Percentiles rank a stretch among this genome's conserved stretches.
These are phyloP conservation scores for Siniperca chuatsi DNA, from an alignment of 2,113 vertebrate genomes.

Conservation along the genomic window DNA sequence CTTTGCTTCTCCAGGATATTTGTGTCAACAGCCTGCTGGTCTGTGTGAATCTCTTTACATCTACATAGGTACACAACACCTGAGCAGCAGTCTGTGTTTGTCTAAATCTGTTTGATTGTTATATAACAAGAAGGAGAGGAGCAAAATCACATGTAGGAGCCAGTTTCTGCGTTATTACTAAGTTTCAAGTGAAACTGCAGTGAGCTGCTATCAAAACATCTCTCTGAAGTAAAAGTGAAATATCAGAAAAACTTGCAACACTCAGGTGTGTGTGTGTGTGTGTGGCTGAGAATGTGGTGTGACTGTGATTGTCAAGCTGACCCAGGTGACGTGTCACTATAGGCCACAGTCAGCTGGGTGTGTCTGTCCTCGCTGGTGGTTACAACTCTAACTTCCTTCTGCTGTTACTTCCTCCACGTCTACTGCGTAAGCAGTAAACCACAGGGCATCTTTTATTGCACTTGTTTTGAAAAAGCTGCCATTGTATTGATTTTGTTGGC, in stretches of 20 bases:
- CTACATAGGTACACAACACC: constrained; percentile 1
- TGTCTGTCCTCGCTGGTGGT: constrained; percentile 11
- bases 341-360: constrained; percentile 24
- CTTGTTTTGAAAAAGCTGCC: constrained; percentile 3
- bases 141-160: not conserved
- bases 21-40: not conserved
- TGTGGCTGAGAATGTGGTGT: not conserved
- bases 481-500: constrained; percentile 36
- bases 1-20: not conserved
- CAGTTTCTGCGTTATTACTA: not conserved
- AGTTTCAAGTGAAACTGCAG: constrained; percentile 49
- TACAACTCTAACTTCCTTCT: constrained; percentile 24
- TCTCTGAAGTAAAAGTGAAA: constrained; percentile 4
- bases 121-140: not conserved
- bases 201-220: constrained; percentile 9
- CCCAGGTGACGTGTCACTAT: constrained; percentile 30
- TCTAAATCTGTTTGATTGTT: constrained; percentile 5
- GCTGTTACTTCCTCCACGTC: constrained; percentile 20
- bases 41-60: constrained; percentile 1
- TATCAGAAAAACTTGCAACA: not conserved
- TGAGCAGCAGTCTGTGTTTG: constrained; percentile 27
- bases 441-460: not conserved
- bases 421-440: not conserved
- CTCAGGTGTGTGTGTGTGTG: not conserved
- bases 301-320: not conserved